phyloP scores from a whole-genome alignment of 2,888 invertebrate genomes.

The Leptinotarsa peninsularis region DNA sequence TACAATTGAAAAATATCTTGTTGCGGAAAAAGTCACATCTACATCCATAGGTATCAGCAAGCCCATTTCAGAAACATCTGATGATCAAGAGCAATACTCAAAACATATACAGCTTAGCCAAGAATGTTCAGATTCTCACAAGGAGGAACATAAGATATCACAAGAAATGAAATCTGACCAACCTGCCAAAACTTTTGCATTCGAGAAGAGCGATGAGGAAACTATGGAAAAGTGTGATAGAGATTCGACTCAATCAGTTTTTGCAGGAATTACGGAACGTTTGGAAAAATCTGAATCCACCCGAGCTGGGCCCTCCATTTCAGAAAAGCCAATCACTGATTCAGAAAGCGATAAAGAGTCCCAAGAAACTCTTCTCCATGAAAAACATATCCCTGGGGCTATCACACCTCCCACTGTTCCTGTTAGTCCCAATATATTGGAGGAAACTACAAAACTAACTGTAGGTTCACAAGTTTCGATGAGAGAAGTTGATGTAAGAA shows the following conservation, averaged over 20 bases:
- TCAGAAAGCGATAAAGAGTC: constrained; percentile 30
- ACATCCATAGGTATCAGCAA: too few relatives aligned
- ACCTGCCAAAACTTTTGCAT: constrained; percentile 24
- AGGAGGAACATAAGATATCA: neutral
- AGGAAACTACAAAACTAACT: constrained; percentile 60
- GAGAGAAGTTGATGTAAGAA: constrained; percentile 69
- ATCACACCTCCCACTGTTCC: constrained; percentile 79
- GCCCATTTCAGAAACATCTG: too few relatives aligned
- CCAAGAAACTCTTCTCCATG: constrained; percentile 56
- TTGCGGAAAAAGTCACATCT: too few relatives aligned
- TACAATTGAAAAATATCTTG: too few relatives aligned
- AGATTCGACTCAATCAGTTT: constrained; percentile 2
- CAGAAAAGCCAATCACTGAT: neutral
- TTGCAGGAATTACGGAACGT: neutral
- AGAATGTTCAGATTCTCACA: neutral
- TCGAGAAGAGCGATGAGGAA: constrained; percentile 50
- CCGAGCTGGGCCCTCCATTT: neutral
- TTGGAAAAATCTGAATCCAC: too few relatives aligned
- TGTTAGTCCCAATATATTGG: constrained; percentile 70
- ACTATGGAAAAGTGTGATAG: constrained; percentile 39
- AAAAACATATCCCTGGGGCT: constrained; percentile 64
- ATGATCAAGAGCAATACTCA: neutral
- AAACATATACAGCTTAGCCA: neutral
- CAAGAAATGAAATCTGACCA: too few relatives aligned
- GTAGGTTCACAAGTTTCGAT: constrained; percentile 69